phyloP scores from a whole-genome alignment of 2,888 invertebrate genomes.

The Amaurobius ferox region DNA sequence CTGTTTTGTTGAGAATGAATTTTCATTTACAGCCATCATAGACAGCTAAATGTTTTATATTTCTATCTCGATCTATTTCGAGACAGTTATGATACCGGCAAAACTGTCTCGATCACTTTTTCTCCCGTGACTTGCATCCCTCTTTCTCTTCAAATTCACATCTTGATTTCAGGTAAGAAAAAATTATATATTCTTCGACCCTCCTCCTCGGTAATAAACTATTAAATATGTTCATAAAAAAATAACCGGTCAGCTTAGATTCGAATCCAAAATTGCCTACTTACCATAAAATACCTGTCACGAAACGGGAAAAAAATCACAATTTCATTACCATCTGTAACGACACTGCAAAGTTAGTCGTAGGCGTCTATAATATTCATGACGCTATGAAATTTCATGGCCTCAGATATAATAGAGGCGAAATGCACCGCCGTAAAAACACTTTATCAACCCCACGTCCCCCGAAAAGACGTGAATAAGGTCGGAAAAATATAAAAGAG shows the following conservation, averaged over 20 bases:
- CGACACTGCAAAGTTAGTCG: neutral
- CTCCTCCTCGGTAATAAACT: neutral
- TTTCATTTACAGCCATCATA: too few relatives aligned
- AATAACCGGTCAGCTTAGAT: neutral
- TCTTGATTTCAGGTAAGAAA: too few relatives aligned
- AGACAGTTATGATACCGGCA: too few relatives aligned
- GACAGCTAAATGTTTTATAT: too few relatives aligned
- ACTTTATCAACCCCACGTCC: slow-evolving; percentile 49
- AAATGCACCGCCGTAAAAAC: slow-evolving; percentile 37
- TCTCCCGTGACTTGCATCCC: too few relatives aligned
- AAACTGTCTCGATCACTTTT: neutral
- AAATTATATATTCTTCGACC: too few relatives aligned
- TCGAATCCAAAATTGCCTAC: neutral
- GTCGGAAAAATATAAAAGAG: slow-evolving; percentile 21
- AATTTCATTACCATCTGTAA: neutral
- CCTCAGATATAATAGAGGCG: slow-evolving; percentile 21
- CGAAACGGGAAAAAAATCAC: neutral
- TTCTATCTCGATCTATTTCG: too few relatives aligned
- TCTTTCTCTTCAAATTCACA: too few relatives aligned
- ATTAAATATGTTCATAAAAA: neutral
- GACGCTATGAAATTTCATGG: slow-evolving; percentile 57
- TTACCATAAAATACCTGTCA: neutral
- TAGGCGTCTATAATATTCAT: slow-evolving; percentile 55
- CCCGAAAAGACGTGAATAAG: slow-evolving; percentile 43
- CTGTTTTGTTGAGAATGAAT: too few relatives aligned